Evolutionary conservation across 2,797 vertebrate genomes (phyloP).

Genomic region (Cyclopterus lumpus): DNA sequence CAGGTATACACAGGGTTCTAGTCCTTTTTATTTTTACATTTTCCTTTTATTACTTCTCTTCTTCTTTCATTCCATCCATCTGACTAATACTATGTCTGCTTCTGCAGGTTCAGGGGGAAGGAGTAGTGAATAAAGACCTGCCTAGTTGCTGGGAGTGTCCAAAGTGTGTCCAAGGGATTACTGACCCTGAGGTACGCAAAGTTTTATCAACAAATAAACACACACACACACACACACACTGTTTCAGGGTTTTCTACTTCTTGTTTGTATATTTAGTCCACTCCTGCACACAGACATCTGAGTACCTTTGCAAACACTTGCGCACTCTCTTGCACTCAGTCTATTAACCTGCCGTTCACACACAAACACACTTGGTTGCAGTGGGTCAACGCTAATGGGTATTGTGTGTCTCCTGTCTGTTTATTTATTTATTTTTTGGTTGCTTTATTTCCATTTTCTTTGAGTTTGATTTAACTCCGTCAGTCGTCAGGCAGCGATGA

Average conservation of each 20-base stretch:
- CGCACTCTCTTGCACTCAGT: conserved; percentile 2
- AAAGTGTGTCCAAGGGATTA: conserved; percentile 91
- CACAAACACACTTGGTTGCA: conserved; percentile 23
- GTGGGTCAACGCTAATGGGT: conserved; percentile 55
- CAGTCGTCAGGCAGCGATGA: conserved; percentile 86
- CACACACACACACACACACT: not conserved
- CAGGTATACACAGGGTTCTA: not conserved
- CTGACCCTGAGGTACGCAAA: conserved; percentile 87
- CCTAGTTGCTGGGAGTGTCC: conserved; percentile 99
- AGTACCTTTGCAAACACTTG: conserved; percentile 6
- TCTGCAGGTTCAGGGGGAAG: conserved; percentile 92
- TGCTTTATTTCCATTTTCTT: conserved; percentile 42
- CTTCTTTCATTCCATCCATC: not conserved
- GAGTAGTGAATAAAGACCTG: conserved; percentile 94
- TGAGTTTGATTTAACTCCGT: conserved; percentile 54
- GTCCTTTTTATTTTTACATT: not conserved
- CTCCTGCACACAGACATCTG: not conserved
- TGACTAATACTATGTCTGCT: not conserved
- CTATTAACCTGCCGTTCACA: not conserved
- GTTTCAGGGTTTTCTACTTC: not conserved
- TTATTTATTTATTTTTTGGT: conserved; percentile 28
- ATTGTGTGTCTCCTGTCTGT: conserved; percentile 57
- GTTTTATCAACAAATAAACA: not conserved
- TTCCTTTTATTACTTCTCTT: not conserved
- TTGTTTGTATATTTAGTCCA: conserved; percentile 5